A percentile compares a stretch with the other conserved stretches of the same genome.
These are phyloP conservation scores for Phrynocephalus guinanensis DNA, from an alignment of 2,797 vertebrate genomes.

Conservation along the genomic window DNA sequence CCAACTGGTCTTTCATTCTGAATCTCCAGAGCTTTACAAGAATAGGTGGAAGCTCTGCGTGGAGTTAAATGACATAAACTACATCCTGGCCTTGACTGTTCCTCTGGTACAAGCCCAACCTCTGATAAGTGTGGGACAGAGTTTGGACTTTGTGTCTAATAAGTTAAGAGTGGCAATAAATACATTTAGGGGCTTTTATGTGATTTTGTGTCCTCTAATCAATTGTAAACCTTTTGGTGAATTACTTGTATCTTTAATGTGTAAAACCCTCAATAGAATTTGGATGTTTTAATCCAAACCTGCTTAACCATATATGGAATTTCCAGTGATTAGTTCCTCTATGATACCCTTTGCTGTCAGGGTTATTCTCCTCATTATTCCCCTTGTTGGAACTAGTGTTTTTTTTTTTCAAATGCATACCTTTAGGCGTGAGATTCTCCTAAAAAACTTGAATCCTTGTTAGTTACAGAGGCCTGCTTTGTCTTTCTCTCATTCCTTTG, in stretches of 20 bases:
- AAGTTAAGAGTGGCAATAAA: slow-evolving; percentile 7
- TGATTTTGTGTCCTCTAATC: neutral
- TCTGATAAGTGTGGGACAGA: neutral
- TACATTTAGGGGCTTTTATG: neutral
- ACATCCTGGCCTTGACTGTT: neutral
- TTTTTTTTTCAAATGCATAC: too few species aligned
- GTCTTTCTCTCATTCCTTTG: neutral
- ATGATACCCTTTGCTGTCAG: too few species aligned
- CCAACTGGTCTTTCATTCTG: neutral
- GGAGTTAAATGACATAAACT: neutral
- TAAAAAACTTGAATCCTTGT: neutral
- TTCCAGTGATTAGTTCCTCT: neutral
- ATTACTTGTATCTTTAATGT: neutral
- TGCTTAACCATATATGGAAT: neutral
- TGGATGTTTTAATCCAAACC: neutral
- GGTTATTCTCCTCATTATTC: too few species aligned
- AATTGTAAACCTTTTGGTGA: neutral
- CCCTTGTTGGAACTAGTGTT: too few species aligned
- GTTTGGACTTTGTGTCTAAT: slow-evolving; percentile 15
- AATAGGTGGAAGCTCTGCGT: neutral
- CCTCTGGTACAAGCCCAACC: neutral
- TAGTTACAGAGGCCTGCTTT: neutral
- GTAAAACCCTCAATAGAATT: neutral
- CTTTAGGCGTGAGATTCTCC: too few species aligned
- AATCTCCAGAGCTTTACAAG: neutral